Base-by-base conservation (phyloP, 2,797 vertebrate species). In the Crypturellus tataupa region DNA sequence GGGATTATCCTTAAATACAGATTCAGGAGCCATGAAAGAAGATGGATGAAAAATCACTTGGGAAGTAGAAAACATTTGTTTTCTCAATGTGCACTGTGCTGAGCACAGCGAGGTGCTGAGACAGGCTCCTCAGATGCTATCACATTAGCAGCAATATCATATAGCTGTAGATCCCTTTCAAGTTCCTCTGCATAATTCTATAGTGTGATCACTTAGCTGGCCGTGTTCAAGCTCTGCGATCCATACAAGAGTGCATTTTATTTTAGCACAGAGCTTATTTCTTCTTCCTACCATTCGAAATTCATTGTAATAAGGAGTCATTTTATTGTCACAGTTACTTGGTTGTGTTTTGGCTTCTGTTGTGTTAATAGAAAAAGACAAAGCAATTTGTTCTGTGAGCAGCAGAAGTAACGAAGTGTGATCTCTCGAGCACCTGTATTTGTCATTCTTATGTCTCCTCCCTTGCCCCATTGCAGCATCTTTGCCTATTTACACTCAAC, bases 81-180 rank as follows among this genome's bases (percentile, higher is more conserved):
- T 77, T 53, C 19, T 85, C 27, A 23, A 5, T n/a, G 24, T 56
- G 19, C 59, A n/a, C 40, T 85, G 69, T 79, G 82, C 89, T 89
- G 85, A 85, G 59, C 42, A 77, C 70, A 77, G 70, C 69, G 62
- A 53, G 17, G 31, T 81, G 70, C 59, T 49, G 80, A 60, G 91
- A 72, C 49, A 58, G 83, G 44, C 71, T 85, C 19, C 53, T 91
- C 70, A 91, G 94, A 95, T 96, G 70, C 37, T 97, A 93, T 95
- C 92, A 31, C 80, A 47, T 27, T 73, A 76, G 72, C 85, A 72
- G 92, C 79, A 73, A 65, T 96, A 97, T 95, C 95, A 86, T 76
- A 75, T 93, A 73, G 47, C 85, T 83, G 42, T 24, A 3, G 67
- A 46, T 76, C 65, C 89, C 51, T 27, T 25, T 63, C 70, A 87